A percentile compares a stretch with the other conserved stretches of the same genome.
Conservation (phyloP, 1,140 invertebrate species). For the Eupristina koningsbergeri region DNA sequence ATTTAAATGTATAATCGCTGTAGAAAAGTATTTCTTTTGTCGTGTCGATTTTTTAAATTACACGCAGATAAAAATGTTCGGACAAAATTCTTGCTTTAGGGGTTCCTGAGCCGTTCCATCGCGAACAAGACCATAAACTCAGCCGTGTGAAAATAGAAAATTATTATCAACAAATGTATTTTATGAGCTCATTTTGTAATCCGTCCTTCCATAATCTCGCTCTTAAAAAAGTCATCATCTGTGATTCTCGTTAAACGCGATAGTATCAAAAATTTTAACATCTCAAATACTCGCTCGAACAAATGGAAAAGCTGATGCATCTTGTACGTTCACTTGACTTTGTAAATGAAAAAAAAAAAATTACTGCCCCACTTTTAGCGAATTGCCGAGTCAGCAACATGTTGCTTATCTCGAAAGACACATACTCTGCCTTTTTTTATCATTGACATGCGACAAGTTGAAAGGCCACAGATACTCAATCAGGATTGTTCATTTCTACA, state of each 20-base stretch:
- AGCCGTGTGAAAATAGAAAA: background rate
- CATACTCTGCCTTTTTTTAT: background rate
- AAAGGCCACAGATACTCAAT: background rate
- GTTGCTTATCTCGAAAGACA: background rate
- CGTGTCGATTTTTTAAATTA: background rate
- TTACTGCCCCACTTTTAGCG: background rate
- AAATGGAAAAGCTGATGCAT: constrained; percentile 6
- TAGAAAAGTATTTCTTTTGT: background rate
- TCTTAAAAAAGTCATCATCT: background rate
- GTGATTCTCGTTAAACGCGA: background rate
- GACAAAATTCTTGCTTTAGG: too few species aligned
- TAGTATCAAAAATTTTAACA: background rate
- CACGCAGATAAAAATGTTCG: too few species aligned
- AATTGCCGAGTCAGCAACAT: constrained; percentile 7
- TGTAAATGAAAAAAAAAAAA: constrained; percentile 19
- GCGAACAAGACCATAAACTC: background rate
- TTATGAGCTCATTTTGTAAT: background rate
- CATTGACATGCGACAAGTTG: background rate
- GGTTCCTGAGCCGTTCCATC: too few species aligned
- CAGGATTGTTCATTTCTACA: background rate
- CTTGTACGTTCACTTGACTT: background rate
- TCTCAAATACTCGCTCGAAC: background rate
- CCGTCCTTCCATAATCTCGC: background rate
- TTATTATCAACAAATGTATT: background rate
- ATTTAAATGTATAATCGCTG: background rate